Evolutionary conservation across 1,140 invertebrate genomes (phyloP).

Genomic region (Holcopasites calliopsidis): DNA sequence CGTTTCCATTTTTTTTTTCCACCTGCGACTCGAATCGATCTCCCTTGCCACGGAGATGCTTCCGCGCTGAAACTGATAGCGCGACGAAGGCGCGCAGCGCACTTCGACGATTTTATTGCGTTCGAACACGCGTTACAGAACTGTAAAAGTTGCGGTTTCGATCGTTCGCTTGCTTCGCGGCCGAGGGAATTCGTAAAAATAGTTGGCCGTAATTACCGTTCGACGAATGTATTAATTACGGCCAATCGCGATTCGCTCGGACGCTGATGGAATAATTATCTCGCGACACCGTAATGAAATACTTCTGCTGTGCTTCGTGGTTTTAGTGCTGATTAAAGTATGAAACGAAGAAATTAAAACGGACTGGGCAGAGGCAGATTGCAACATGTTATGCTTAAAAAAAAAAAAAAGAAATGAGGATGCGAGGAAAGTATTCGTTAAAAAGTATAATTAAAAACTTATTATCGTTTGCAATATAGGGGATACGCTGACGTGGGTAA

Average conservation of each 20-base stretch:
- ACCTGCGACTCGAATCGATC: not conserved
- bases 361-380: too few species aligned
- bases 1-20: constrained; percentile 18
- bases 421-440: too few species aligned
- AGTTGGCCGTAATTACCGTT: not conserved
- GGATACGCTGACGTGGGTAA: too few species aligned
- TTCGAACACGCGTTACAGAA: not conserved
- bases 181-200: not conserved
- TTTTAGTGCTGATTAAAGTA: not conserved
- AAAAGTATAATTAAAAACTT: too few species aligned
- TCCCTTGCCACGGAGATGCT: too few species aligned
- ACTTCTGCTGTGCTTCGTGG: not conserved
- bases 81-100: too few species aligned
- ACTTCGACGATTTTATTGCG: too few species aligned
- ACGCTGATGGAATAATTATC: not conserved
- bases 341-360: not conserved
- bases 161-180: not conserved
- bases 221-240: not conserved
- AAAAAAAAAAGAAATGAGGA: too few species aligned
- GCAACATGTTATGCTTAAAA: too few species aligned
- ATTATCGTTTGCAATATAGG: too few species aligned
- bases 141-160: not conserved
- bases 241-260: not conserved
- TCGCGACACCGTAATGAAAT: constrained; percentile 7
- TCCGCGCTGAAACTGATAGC: too few species aligned